A percentile compares a stretch with the other conserved stretches of the same genome.
Conservation (phyloP, 1,140 invertebrate genomes). For the Globodera rostochiensis region DNA sequence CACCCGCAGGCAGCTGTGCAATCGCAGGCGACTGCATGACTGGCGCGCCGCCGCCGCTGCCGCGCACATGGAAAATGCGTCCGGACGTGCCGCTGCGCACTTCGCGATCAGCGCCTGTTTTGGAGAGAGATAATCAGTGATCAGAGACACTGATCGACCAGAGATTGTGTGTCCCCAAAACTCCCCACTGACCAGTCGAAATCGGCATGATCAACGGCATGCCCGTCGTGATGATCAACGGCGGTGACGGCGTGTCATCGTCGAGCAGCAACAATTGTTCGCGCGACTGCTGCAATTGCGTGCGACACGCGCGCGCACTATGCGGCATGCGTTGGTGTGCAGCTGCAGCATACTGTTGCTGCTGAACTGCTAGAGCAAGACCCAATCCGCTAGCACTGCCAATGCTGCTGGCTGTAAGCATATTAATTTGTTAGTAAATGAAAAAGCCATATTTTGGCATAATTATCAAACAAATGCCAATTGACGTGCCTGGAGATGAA, state of each 20-base stretch:
- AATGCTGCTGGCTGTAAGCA: background rate
- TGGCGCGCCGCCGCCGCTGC: background rate
- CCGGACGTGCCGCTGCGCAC: constrained; percentile 17
- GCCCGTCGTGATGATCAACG: constrained; percentile 14
- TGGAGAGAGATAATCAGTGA: background rate
- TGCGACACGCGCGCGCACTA: constrained; percentile 2
- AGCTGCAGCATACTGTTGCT: background rate
- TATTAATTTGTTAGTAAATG: no score
- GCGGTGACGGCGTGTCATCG: constrained; percentile 38
- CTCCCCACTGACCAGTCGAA: background rate
- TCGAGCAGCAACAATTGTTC: constrained; percentile 21
- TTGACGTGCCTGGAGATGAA: constrained; percentile 10
- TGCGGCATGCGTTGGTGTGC: background rate
- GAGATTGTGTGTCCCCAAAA: no score
- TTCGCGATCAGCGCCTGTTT: constrained; percentile 17
- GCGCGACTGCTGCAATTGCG: background rate
- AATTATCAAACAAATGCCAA: background rate
- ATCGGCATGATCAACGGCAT: background rate
- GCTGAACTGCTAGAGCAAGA: background rate
- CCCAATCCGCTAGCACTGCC: background rate
- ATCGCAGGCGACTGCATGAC: background rate
- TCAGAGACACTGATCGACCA: no score
- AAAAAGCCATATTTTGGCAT: background rate
- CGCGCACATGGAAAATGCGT: constrained; percentile 34
- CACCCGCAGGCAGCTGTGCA: background rate